A percentile compares a stretch with the other conserved stretches of the same genome.
Evolutionary conservation across 2,797 vertebrate genomes (phyloP).

Genomic region (Propithecus deckenii): DNA sequence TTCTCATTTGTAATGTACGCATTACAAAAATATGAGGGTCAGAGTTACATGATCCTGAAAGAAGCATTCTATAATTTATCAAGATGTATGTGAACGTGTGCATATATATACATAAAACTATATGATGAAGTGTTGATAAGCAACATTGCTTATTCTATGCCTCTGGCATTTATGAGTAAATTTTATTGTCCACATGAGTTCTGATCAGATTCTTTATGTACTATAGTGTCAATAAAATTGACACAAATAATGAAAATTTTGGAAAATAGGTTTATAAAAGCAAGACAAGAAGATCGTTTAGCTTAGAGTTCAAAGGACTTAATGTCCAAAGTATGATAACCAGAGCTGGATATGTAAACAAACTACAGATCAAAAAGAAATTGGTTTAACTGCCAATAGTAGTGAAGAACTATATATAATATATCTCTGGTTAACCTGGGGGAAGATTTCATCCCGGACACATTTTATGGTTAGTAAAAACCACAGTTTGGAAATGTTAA

Average conservation of each 20-base stretch:
- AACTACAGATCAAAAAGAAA: not conserved
- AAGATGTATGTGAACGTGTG: not conserved
- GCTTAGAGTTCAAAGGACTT: not conserved
- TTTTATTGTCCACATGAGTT: not conserved
- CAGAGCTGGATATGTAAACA: not conserved
- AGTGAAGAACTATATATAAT: not conserved
- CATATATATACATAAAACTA: not conserved
- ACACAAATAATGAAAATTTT: not conserved
- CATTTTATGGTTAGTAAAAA: not conserved
- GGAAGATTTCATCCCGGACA: not conserved
- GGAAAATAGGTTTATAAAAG: not conserved
- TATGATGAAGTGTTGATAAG: too few relatives aligned
- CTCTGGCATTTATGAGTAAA: not conserved
- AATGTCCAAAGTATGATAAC: not conserved
- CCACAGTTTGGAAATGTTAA: not conserved
- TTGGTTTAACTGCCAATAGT: not conserved
- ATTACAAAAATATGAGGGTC: not conserved
- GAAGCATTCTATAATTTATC: not conserved
- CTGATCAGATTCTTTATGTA: not conserved
- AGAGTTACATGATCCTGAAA: not conserved
- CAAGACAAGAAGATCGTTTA: not conserved
- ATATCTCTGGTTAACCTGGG: not conserved
- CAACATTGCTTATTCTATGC: not conserved
- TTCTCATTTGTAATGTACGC: not conserved
- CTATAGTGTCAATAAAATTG: not conserved